A percentile compares a stretch with the other conserved stretches of the same genome.
Conservation (phyloP, 2,797 vertebrate genomes). For the Cossypha niveicapilla region DNA sequence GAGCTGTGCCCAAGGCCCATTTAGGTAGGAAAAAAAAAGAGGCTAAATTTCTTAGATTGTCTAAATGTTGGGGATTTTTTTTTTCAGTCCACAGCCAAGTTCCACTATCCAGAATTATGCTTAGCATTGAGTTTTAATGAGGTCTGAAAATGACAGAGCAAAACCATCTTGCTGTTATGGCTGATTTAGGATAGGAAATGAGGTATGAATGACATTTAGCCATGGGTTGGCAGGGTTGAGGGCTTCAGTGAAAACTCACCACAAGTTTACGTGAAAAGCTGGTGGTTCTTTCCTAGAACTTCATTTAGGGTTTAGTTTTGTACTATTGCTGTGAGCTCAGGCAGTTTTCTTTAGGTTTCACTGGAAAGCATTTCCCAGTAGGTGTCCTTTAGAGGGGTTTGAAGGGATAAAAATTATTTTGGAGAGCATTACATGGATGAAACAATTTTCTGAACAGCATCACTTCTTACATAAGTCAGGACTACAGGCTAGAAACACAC, state of each 20-base stretch:
- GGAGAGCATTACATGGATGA: background rate
- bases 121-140: background rate
- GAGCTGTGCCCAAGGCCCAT: background rate
- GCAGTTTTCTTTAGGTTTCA: background rate
- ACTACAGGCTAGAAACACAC: background rate
- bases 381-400: background rate
- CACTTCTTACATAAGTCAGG: background rate
- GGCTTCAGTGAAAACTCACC: background rate
- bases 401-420: background rate
- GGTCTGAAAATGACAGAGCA: background rate
- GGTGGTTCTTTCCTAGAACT: slow-evolving; percentile 13
- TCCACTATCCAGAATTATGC: background rate
- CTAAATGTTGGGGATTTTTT: background rate
- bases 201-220: background rate
- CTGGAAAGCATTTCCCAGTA: background rate
- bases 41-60: background rate
- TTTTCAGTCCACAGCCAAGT: background rate
- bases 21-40: background rate
- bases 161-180: background rate
- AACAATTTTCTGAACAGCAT: background rate
- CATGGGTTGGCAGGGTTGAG: background rate
- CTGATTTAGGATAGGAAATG: background rate
- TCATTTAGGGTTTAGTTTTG: background rate
- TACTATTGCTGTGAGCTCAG: background rate
- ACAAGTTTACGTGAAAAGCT: background rate